phyloP scores from a whole-genome alignment of 2,797 vertebrate genomes.

The Macropodus opercularis region DNA sequence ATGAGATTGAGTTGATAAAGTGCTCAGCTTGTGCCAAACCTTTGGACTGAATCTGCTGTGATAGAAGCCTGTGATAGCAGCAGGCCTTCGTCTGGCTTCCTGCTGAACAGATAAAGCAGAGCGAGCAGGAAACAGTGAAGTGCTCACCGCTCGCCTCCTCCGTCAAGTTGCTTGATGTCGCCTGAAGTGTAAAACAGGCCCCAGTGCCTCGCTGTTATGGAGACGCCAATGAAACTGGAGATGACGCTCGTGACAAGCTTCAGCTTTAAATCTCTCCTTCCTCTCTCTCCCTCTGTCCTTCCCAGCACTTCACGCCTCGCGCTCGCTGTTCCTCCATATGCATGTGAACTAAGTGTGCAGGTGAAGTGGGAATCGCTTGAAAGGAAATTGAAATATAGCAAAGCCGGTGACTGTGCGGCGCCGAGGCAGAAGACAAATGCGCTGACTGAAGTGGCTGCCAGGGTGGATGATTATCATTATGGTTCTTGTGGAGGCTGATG shows the following conservation, averaged over 20 bases:
- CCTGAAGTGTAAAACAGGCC: slow-evolving; percentile 64
- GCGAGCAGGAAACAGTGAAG: slow-evolving; percentile 36
- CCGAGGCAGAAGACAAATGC: slow-evolving; percentile 10
- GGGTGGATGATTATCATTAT: slow-evolving; percentile 25
- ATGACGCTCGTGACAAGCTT: slow-evolving; percentile 33
- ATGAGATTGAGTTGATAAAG: not conserved
- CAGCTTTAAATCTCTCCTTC: slow-evolving; percentile 2
- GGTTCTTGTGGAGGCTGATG: slow-evolving; percentile 24
- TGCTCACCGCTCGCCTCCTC: slow-evolving; percentile 35
- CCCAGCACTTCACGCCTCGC: not conserved
- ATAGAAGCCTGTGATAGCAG: slow-evolving; percentile 44
- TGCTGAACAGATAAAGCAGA: slow-evolving; percentile 54
- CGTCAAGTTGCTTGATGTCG: slow-evolving; percentile 39
- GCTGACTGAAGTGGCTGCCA: slow-evolving; percentile 17
- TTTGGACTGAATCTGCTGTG: slow-evolving; percentile 20
- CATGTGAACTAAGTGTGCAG: slow-evolving; percentile 18
- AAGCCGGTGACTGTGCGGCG: slow-evolving; percentile 1
- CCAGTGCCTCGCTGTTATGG: slow-evolving; percentile 44
- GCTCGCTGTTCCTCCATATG: slow-evolving; percentile 4
- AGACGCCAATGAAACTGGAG: slow-evolving; percentile 23
- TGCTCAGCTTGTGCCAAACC: slow-evolving; percentile 10
- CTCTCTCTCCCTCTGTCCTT: not conserved
- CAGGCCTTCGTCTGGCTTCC: slow-evolving; percentile 48
- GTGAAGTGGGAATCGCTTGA: slow-evolving; percentile 33
- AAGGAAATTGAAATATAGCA: slow-evolving; percentile 27